phyloP scores from a whole-genome alignment of 1,140 invertebrate genomes.

The Bombus confusus region DNA sequence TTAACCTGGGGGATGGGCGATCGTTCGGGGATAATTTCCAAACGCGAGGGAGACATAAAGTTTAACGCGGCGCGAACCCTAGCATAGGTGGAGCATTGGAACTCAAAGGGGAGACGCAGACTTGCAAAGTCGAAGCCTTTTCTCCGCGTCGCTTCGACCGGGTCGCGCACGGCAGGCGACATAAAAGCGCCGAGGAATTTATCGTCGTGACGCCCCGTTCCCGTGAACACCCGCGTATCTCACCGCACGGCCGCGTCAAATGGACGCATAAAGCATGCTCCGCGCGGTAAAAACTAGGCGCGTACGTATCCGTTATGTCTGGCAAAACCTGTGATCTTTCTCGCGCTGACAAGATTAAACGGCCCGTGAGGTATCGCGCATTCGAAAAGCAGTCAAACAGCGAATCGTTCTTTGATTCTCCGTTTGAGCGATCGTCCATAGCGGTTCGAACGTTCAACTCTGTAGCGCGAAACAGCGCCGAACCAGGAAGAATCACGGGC shows the following conservation, averaged over 20 bases:
- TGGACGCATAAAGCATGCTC: conserved; percentile 47
- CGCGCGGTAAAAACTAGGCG: conserved; percentile 44
- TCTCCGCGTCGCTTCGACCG: not conserved
- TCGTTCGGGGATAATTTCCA: not conserved
- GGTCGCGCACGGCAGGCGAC: not conserved
- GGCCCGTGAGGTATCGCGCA: not conserved
- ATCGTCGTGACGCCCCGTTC: conserved; percentile 25
- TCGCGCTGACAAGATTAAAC: conserved; percentile 25
- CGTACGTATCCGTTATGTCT: conserved; percentile 66
- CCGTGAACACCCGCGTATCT: conserved; percentile 26
- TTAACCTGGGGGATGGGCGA: not conserved
- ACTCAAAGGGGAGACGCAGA: not conserved
- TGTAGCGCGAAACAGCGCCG: too few species aligned
- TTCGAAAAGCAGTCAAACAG: not conserved
- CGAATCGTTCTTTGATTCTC: not conserved
- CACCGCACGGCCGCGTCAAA: conserved; percentile 43
- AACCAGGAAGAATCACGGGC: too few species aligned
- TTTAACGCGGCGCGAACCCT: conserved; percentile 20
- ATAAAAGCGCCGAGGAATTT: conserved; percentile 44
- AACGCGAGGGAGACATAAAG: not conserved
- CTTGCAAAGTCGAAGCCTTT: conserved; percentile 17
- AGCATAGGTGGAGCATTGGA: not conserved
- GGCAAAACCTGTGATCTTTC: conserved; percentile 51
- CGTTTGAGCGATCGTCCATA: not conserved
- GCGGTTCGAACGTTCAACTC: too few species aligned